phyloP scores from a whole-genome alignment of 2,888 invertebrate species.

The Timema cristinae region DNA sequence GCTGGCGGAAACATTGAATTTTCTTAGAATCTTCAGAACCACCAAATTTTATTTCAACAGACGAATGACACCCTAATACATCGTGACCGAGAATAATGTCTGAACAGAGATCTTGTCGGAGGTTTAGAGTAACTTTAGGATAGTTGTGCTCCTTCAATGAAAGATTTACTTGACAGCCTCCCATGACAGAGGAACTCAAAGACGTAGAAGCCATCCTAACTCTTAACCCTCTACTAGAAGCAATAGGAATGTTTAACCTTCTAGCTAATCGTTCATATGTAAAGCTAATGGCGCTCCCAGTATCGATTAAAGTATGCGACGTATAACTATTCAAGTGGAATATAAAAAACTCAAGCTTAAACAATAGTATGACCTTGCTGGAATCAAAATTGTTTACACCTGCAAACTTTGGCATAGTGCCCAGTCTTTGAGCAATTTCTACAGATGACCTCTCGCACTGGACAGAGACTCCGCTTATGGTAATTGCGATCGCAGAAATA shows the following conservation, averaged over 20 bases:
- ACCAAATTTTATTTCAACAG: constrained; percentile 16
- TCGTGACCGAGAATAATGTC: constrained; percentile 15
- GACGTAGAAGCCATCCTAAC: constrained; percentile 15
- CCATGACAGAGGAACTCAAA: not conserved
- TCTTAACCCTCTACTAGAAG: not conserved
- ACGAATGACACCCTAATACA: not conserved
- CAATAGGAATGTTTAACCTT: not conserved
- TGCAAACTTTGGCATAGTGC: too few species aligned
- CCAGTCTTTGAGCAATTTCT: too few species aligned
- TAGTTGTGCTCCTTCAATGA: not conserved
- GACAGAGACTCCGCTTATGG: too few species aligned
- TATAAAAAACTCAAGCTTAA: not conserved
- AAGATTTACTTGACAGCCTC: not conserved
- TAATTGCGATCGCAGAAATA: too few species aligned
- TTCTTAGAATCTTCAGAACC: constrained; percentile 12
- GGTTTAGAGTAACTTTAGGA: not conserved
- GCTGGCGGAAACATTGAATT: not conserved
- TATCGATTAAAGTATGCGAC: constrained; percentile 11
- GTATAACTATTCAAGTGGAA: not conserved
- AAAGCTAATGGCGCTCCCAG: not conserved
- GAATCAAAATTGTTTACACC: too few species aligned
- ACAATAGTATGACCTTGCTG: too few species aligned
- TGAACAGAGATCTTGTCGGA: not conserved
- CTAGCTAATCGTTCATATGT: not conserved
- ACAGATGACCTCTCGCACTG: too few species aligned